Evolutionary conservation across 2,888 invertebrate species (phyloP), one percentile per base, ranked within the genome.

Genomic region (Sycophila texana): DNA sequence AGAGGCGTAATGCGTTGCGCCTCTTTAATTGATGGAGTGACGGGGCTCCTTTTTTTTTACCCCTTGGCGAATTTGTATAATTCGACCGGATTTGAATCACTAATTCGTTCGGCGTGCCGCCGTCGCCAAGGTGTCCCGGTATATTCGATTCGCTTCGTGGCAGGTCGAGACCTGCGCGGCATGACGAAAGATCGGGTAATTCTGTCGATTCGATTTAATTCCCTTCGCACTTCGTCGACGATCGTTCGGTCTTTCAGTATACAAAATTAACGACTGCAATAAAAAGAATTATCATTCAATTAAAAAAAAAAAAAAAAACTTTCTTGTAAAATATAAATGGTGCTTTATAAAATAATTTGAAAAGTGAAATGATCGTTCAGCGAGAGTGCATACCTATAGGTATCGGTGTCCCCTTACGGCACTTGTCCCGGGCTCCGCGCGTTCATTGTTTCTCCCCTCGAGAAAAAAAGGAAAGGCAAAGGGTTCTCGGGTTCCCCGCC

Each of bases 21-120:
- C 12, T 75, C 10, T 75, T 75, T 68, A 75, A 75, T 75, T 75
- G 75, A 75, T 20, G 18, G 14, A 58, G 51, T 16, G 51, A 49
- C 49, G n/a, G 13, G 39, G 51, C n/a, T n/a, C n/a, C 26, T 26
- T 51, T 58, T 57, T 14, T 30, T 47, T 66, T 65, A 30, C 49
- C 58, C 16, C 20, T 12, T 13, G 49, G 18, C 22, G n/a, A 61
- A 51, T 65, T 53, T 26, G 49, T 49, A 14, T 0, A 18, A 4
- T 1, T 10, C 30, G 61, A 13, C 18, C 18, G 63, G 39, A 74
- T 74, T 74, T 67, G 67, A 74, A 74, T 74, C 14, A 60, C 74
- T 74, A 74, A 74, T 74, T 74, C 53, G 53, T n/a, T 63, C 63
- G 47, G 18, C 39, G 39, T 12, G 10, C 10, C 30, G 30, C 30